Evolutionary conservation across 2,113 vertebrate species (phyloP), one percentile per base, ranked within the genome.

Genomic region (Oncorhynchus kisutch): DNA sequence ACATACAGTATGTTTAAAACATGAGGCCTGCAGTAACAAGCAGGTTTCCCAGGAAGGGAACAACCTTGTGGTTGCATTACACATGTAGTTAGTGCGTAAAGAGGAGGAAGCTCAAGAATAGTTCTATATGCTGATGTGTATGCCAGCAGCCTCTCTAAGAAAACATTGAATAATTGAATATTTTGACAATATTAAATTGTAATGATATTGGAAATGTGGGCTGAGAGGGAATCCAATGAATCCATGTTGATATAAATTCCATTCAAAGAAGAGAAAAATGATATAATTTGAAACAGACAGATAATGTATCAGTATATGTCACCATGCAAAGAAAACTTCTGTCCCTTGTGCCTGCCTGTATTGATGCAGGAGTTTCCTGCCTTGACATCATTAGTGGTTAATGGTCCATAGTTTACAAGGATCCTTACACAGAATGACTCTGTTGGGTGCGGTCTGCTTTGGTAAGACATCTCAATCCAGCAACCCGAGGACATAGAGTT

Each of bases 401-500:
- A 77, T 71, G 25, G 45, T 18, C 29, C 51, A 11, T 25, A 71
- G 48, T 76, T 80, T 69, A 60, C 71, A 16, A n/a, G 57, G 12
- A 25, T 72, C 70, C 71, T 76, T 67, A 54, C 54, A 24, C 67
- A 20, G 82, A 80, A 83, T 25, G 77, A 59, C 66, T 67, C 82
- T 72, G 70, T 18, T n/a, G 79, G 79, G 81, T 80, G 49, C 49
- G 5, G 49, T 54, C 18, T 20, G 5, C 18, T 62, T 62, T 14
- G n/a, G 59, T 57, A 20, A 57, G 8, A 45, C 39, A 45, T 54
- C 49, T 54, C 49, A 54, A 54, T 54, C 49, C 16, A 18, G 16
- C 49, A 54, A 11, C 39, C 9, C 1, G 39, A 45, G 39, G 76
- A 59, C 9, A 45, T 78, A 67, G 5, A 31, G 4, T 31, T 31